Percentiles rank a stretch among this genome's conserved stretches.
These are phyloP conservation scores for Idris sp. DNA, from an alignment of 1,140 invertebrate genomes.

Conservation along the genomic window DNA sequence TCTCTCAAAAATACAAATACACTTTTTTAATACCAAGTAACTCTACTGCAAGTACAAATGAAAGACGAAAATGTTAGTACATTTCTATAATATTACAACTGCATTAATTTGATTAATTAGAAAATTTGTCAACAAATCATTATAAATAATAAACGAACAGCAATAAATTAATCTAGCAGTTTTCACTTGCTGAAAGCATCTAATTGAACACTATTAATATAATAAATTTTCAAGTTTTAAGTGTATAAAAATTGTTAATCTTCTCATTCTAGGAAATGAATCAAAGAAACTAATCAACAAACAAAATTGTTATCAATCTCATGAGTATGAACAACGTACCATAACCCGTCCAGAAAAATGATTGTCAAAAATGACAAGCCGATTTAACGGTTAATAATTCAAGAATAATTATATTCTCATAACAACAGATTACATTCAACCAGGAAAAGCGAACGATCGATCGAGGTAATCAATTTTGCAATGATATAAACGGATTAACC, in stretches of 20 bases:
- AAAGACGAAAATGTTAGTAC: too few species aligned
- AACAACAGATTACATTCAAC: slow-evolving; percentile 28
- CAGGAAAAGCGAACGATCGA: slow-evolving; percentile 40
- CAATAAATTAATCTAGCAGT: too few species aligned
- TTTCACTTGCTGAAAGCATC: too few species aligned
- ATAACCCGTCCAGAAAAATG: slow-evolving; percentile 17
- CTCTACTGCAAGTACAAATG: background rate
- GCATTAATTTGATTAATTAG: too few species aligned
- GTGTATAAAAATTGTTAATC: too few species aligned
- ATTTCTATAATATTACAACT: too few species aligned
- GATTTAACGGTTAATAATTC: slow-evolving; percentile 49
- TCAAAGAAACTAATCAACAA: slow-evolving; percentile 7
- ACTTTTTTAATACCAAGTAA: slow-evolving; percentile 1
- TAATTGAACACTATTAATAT: too few species aligned
- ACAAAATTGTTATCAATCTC: slow-evolving; percentile 22
- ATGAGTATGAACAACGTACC: background rate
- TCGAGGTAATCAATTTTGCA: slow-evolving; percentile 50
- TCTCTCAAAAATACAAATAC: slow-evolving; percentile 2
- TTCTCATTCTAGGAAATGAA: too few species aligned
- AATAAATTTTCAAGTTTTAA: too few species aligned
- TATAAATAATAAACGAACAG: too few species aligned
- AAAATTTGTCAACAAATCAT: too few species aligned
- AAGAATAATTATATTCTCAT: slow-evolving; percentile 36
- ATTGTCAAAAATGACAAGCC: slow-evolving; percentile 42
- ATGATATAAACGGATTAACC: slow-evolving; percentile 54